A percentile compares a stretch with the other conserved stretches of the same genome.
phyloP scores from a whole-genome alignment of 2,888 invertebrate species.

The Aphidius colemani region DNA sequence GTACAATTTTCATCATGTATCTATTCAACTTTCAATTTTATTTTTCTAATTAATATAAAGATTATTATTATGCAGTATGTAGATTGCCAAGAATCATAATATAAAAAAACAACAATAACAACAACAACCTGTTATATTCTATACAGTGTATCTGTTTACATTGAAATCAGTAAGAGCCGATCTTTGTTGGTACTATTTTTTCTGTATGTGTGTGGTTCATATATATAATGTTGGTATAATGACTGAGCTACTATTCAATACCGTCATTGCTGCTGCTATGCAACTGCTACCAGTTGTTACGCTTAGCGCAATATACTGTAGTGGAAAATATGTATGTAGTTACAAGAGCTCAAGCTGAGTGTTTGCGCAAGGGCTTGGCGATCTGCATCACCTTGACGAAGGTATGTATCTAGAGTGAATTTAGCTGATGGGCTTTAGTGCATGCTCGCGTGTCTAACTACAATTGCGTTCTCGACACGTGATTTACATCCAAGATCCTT shows the following conservation, averaged over 20 bases:
- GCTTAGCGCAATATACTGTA: conserved; percentile 15
- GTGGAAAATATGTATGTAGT: background rate
- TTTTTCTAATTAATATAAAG: no score
- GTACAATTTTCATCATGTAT: background rate
- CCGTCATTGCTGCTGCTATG: conserved; percentile 4
- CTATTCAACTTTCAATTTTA: background rate
- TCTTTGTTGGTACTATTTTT: background rate
- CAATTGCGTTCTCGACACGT: conserved; percentile 25
- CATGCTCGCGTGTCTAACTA: conserved; percentile 26
- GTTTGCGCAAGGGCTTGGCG: conserved; percentile 24
- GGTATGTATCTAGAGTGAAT: conserved; percentile 1
- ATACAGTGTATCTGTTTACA: conserved; percentile 9
- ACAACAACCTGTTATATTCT: background rate
- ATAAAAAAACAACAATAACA: background rate
- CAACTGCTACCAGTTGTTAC: conserved; percentile 20
- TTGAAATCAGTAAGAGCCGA: conserved; percentile 17
- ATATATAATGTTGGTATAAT: conserved; percentile 14
- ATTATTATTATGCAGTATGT: conserved; percentile 4
- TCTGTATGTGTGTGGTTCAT: background rate
- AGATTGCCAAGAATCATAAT: background rate
- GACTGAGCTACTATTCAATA: conserved; percentile 6
- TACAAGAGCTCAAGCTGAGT: conserved; percentile 13
- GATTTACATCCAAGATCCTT: conserved; percentile 27
- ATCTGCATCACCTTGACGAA: background rate
- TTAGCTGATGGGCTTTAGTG: background rate